Evolutionary conservation across 2,113 vertebrate genomes (phyloP).

Genomic region (Pomatorhinus ruficollis): DNA sequence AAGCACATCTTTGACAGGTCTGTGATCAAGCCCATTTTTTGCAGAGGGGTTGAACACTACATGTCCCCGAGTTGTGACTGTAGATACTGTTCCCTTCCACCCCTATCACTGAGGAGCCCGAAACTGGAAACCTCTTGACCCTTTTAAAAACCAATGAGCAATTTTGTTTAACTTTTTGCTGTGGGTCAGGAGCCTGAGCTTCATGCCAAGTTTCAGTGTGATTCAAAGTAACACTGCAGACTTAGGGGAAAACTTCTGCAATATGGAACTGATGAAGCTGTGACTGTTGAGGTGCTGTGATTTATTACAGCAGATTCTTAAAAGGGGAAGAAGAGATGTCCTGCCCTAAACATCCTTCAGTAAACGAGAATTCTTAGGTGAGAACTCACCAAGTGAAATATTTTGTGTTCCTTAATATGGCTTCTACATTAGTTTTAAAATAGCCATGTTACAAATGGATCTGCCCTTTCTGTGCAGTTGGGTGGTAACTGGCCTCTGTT

Average conservation of each 20-base stretch:
- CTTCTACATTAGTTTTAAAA: neutral
- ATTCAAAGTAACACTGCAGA: neutral
- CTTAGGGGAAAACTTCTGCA: neutral
- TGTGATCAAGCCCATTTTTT: neutral
- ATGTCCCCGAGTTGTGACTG: neutral
- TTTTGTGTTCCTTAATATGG: neutral
- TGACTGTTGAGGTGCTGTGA: neutral
- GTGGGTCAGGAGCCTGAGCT: neutral
- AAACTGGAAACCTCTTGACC: constrained; percentile 11
- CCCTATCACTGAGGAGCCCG: neutral
- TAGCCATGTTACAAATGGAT: neutral
- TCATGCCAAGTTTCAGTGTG: neutral
- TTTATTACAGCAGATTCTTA: neutral
- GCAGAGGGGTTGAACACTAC: neutral
- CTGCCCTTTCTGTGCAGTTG: neutral
- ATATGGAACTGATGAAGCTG: neutral
- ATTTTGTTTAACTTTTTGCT: constrained; percentile 19
- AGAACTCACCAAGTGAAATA: neutral
- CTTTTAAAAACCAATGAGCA: neutral
- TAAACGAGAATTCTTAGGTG: neutral
- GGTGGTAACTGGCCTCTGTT: neutral
- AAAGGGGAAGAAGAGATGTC: neutral
- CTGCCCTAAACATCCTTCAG: neutral
- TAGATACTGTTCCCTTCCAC: neutral
- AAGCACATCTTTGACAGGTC: neutral